Base-by-base conservation (phyloP, 2,888 invertebrate species). In the Gastracanthus pulcherrimus region DNA sequence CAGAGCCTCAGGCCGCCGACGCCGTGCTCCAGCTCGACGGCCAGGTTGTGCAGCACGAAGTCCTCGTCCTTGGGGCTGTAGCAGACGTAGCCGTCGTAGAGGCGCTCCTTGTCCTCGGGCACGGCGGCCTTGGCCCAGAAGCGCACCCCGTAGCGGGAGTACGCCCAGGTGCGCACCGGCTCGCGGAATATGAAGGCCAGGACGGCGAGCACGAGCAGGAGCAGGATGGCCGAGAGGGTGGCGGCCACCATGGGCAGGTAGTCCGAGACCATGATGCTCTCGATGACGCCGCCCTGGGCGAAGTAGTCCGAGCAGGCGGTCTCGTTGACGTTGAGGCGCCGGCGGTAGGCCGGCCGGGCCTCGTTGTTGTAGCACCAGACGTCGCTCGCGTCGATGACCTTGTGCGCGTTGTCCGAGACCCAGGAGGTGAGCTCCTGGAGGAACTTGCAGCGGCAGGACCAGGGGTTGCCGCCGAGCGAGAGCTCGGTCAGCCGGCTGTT, bases 51-150 rank as follows among this genome's bases (percentile, higher is more conserved):
- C 82, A 97, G 94, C 4, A 98, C 97, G 90, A 97, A 97, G 90
- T 96, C 96, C 89, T 97, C 97, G 92, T 98, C 98, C 92, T 97
- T 97, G 60, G 96, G 96, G 87, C 97, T 97, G 92, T 98, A 98
- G 88, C 97, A 95, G 16, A 98, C 96, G 91, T 98, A 98, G 67
- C 97, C 98, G 90, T 98, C 98, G 92, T 97, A 98, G 38, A 97
- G 93, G 88, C 97, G 97, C 88, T 97, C 97, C 83, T 95, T 94
- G 87, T 97, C 97, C 90, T 96, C 97, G 89, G 94, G 95, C 16
- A 94, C 93, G 58, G 95, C 94, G 2, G 94, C 93, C 70, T 94
- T 94, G 84, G 94, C 94, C 91, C 96, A 96, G 84, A 97, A 94
- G 85, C 97, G 93, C 55, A 97, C 94, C 1, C 97, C 97, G 92